Evolutionary conservation across 2,888 invertebrate species (phyloP).

Genomic region (Osedax fenrisi): DNA sequence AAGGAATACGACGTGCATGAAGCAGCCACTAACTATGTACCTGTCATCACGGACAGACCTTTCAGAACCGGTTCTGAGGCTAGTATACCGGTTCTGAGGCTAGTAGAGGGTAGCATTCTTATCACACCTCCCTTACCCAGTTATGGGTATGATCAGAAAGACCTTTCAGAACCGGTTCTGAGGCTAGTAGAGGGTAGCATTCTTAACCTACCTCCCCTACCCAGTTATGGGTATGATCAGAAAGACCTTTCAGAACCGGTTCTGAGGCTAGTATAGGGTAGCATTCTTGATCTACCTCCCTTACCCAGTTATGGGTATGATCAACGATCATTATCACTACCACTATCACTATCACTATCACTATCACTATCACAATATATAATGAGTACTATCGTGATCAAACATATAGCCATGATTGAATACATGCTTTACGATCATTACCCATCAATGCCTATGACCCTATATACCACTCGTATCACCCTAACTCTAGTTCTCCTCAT

Average conservation of each 20-base stretch:
- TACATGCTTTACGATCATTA: no score
- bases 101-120: slow-evolving; percentile 3
- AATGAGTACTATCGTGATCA: no score
- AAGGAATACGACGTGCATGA: slow-evolving; percentile 39
- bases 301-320: slow-evolving; percentile 43
- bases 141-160: slow-evolving; percentile 41
- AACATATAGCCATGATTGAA: no score
- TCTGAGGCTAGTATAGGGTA: slow-evolving; percentile 34
- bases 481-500: no score
- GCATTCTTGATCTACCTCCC: slow-evolving; percentile 19
- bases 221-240: slow-evolving; percentile 43
- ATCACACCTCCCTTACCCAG: slow-evolving; percentile 39
- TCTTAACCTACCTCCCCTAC: slow-evolving; percentile 34
- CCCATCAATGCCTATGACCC: no score
- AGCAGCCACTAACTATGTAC: slow-evolving; percentile 43
- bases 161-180: slow-evolving; percentile 45
- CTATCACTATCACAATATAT: no score
- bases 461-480: no score
- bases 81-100: slow-evolving; percentile 48
- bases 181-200: slow-evolving; percentile 6
- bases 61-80: slow-evolving; percentile 48
- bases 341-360: neutral
- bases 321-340: slow-evolving; percentile 41
- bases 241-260: slow-evolving; percentile 43
- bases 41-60: slow-evolving; percentile 39